Evolutionary conservation across 2,888 invertebrate genomes (phyloP), one percentile per base, ranked within the genome.

Genomic region (Andrena minutula): DNA sequence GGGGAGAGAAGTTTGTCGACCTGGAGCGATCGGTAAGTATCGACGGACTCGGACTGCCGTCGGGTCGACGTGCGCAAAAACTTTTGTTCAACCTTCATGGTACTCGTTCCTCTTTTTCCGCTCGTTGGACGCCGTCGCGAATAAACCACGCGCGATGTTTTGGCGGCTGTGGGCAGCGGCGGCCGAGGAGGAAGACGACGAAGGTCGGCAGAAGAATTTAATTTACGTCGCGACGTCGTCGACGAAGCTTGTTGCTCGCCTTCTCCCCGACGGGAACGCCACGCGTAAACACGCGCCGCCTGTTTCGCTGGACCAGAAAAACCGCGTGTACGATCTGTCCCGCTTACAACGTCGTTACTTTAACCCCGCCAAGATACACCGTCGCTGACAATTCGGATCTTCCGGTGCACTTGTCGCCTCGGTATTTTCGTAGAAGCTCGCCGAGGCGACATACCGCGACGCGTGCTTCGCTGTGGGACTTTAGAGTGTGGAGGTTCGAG

Each of bases 131-230:
- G 28, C 12, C 56, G 20, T 5, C 26, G 35, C 63, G 75, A 53
- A 47, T 41, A 47, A 64, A 60, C 30, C 41, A 41, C 70, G 35
- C 16, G 56, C 70, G 61, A 56, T 79, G 75, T 83, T 83, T 72
- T 75, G 74, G 58, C 83, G 75, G 49, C 71, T 53, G 23, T n/a
- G 53, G 41, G 56, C 49, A 47, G n/a, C 61, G 35, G 58, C 58
- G 60, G 47, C 58, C 69, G 65, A 41, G 41, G 74, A 70, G 65
- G 64, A 75, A 82, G 58, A 73, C 75, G 63, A 71, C 64, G 60
- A 84, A 66, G 69, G 56, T 73, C 75, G 53, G 61, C 76, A 63
- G 78, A 82, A 82, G 74, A 85, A 82, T 85, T 82, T 76, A 85
- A 85, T 85, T 85, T 85, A 82, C 79, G 71, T 79, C 63, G 61